Conservation (phyloP, 2,888 invertebrate genomes). For the Diplolepis rosae region DNA sequence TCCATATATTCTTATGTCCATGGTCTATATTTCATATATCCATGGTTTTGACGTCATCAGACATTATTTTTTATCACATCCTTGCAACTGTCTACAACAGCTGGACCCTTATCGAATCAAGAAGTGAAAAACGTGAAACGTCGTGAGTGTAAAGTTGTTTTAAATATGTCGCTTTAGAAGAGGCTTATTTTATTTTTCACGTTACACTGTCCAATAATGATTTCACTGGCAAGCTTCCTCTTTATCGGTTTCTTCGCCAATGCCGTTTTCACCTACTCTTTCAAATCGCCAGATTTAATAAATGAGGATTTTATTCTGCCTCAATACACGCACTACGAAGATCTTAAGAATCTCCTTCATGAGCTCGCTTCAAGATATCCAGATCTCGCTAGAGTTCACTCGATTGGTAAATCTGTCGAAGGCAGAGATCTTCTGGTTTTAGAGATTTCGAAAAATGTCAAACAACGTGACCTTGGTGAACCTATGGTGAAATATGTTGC, state of each 20-base stretch:
- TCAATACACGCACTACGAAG: constrained; percentile 82
- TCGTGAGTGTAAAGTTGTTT: neutral
- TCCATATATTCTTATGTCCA: no score
- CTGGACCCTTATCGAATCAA: no score
- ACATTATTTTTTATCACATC: no score
- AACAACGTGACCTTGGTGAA: constrained; percentile 78
- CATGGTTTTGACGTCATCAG: no score
- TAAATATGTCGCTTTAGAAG: neutral
- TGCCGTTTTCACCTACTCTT: neutral
- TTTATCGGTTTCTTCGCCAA: neutral
- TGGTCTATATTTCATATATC: no score
- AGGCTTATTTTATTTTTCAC: neutral
- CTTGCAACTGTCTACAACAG: no score
- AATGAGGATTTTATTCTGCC: constrained; percentile 62
- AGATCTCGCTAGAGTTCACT: constrained; percentile 81
- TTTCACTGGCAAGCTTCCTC: neutral
- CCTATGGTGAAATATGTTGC: constrained; percentile 96
- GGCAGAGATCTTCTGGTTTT: constrained; percentile 87
- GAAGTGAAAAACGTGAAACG: no score
- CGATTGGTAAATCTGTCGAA: constrained; percentile 89
- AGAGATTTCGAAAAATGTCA: constrained; percentile 85
- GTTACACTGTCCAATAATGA: neutral
- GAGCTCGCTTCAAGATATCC: constrained; percentile 81
- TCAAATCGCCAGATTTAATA: neutral
- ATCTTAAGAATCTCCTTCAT: constrained; percentile 80